phyloP scores from a whole-genome alignment of 2,797 vertebrate genomes.

The Halcyon chelicuti region DNA sequence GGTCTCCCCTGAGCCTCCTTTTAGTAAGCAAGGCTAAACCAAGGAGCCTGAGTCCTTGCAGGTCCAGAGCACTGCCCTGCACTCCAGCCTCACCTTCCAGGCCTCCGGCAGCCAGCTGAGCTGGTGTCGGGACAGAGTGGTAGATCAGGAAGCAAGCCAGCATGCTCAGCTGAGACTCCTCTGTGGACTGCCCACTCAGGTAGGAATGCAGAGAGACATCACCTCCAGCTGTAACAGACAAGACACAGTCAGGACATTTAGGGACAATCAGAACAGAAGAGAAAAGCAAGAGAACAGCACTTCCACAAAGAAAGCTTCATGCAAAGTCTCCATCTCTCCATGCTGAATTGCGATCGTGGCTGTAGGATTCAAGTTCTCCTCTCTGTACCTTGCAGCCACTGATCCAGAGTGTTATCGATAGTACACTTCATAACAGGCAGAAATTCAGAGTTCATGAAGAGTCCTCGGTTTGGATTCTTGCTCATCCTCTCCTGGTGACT shows the following conservation, averaged over 20 bases:
- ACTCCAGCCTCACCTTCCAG: constrained; percentile 78
- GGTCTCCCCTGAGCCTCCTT: background rate
- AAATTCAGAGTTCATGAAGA: constrained; percentile 93
- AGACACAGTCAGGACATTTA: background rate
- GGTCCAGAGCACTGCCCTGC: too few relatives aligned
- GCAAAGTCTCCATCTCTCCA: background rate
- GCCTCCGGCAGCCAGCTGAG: constrained; percentile 76
- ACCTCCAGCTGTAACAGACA: constrained; percentile 82
- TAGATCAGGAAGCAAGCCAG: constrained; percentile 94
- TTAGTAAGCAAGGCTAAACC: background rate
- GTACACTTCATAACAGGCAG: constrained; percentile 94
- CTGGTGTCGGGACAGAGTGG: constrained; percentile 88
- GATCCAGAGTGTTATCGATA: constrained; percentile 88
- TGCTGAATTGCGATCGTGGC: fast-evolving
- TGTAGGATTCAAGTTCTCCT: background rate
- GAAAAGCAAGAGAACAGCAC: background rate
- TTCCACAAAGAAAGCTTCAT: background rate
- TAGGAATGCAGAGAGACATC: constrained; percentile 84
- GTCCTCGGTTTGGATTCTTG: constrained; percentile 74
- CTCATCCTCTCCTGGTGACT: constrained; percentile 83
- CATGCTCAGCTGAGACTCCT: constrained; percentile 80
- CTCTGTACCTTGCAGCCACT: constrained; percentile 90
- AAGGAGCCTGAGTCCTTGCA: fast-evolving
- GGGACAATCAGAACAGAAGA: background rate
- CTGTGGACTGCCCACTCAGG: constrained; percentile 80